These are phyloP conservation scores for Acropternis orthonyx DNA, from an alignment of 2,797 vertebrate species.

Conservation along the genomic window DNA sequence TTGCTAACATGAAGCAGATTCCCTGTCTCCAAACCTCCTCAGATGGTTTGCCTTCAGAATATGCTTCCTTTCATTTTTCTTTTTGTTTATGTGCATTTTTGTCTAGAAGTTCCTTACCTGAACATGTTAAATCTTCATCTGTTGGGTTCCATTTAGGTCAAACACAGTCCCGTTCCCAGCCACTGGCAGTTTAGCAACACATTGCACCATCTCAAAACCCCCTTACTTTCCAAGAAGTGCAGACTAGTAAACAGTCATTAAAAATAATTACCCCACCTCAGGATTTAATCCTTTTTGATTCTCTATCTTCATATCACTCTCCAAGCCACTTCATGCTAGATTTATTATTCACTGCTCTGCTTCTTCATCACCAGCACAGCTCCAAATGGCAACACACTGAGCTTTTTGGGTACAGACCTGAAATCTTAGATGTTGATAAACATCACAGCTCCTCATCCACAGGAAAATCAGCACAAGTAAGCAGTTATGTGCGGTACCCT, in stretches of 20 bases:
- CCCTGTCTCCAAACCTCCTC: background rate
- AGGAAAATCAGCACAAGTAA: background rate
- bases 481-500: background rate
- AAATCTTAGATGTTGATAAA: background rate
- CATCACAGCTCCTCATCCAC: background rate
- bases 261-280: constrained; percentile 39
- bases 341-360: background rate
- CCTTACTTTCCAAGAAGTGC: constrained; percentile 11
- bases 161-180: background rate
- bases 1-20: constrained; percentile 14
- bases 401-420: background rate
- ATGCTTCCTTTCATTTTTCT: background rate
- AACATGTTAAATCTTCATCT: background rate
- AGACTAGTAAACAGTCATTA: constrained; percentile 44
- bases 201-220: constrained; percentile 15
- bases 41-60: background rate
- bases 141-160: background rate
- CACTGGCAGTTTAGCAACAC: background rate
- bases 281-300: constrained; percentile 23
- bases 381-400: background rate
- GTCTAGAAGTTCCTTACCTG: background rate
- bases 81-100: background rate
- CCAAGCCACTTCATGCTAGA: background rate
- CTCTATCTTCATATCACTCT: constrained; percentile 13
- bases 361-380: background rate